phyloP scores from a whole-genome alignment of 2,888 invertebrate species.

The Conchocele bisecta region DNA sequence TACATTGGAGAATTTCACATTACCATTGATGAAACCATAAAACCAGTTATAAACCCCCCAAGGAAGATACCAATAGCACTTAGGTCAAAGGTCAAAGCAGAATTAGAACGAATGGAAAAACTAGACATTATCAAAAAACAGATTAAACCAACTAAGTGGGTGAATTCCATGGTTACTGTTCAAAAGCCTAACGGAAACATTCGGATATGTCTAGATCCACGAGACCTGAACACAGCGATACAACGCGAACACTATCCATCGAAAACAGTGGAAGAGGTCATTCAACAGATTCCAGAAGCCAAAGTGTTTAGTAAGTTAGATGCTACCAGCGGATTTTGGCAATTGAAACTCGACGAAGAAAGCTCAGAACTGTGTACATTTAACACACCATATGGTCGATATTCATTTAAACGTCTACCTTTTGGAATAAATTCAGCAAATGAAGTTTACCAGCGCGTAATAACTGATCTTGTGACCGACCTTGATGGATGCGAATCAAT shows the following conservation, averaged over 20 bases:
- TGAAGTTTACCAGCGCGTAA: slow-evolving; percentile 31
- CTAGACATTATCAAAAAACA: slow-evolving; percentile 43
- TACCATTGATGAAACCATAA: slow-evolving; percentile 21
- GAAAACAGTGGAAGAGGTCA: slow-evolving; percentile 48
- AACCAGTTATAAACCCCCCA: slow-evolving; percentile 48
- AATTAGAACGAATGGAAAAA: slow-evolving; percentile 51
- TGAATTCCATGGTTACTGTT: slow-evolving; percentile 54
- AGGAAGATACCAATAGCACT: slow-evolving; percentile 52
- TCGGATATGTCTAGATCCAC: slow-evolving; percentile 56
- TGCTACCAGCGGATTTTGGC: slow-evolving; percentile 42
- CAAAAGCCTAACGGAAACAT: slow-evolving; percentile 29
- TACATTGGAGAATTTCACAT: too few species aligned
- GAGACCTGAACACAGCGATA: slow-evolving; percentile 52
- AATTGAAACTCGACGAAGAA: slow-evolving; percentile 25
- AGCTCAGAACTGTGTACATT: slow-evolving; percentile 37
- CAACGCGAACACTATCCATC: slow-evolving; percentile 47
- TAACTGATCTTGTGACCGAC: slow-evolving; percentile 25
- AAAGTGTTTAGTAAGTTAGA: slow-evolving; percentile 37
- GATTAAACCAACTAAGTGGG: slow-evolving; percentile 56
- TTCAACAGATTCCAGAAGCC: slow-evolving; percentile 34
- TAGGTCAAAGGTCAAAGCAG: slow-evolving; percentile 37
- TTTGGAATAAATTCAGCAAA: slow-evolving; percentile 43
- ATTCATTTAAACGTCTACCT: slow-evolving; percentile 37
- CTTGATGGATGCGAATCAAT: slow-evolving; percentile 16
- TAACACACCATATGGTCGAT: slow-evolving; percentile 36